A percentile compares a stretch with the other conserved stretches of the same genome.
phyloP scores from a whole-genome alignment of 2,797 vertebrate species.

The Poecile montanus region DNA sequence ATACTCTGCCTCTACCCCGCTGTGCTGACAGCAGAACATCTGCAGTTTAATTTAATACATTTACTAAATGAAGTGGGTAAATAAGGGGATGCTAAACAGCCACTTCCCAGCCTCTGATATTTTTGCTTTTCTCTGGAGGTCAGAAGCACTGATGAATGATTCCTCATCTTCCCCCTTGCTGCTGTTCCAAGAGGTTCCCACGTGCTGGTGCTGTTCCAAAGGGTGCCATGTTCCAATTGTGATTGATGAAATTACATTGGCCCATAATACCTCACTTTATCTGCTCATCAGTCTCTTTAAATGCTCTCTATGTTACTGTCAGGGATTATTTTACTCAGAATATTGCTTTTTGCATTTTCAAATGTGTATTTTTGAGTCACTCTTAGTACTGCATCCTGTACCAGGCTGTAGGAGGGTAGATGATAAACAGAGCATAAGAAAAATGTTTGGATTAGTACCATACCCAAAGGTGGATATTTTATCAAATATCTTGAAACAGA shows the following conservation, averaged over 20 bases:
- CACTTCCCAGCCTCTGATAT: constrained; percentile 62
- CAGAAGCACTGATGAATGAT: constrained; percentile 27
- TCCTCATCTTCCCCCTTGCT: not conserved
- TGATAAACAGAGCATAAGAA: not conserved
- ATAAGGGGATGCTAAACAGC: constrained; percentile 72
- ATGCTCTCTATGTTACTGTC: not conserved
- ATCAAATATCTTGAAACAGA: not conserved
- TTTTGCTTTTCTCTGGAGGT: constrained; percentile 63
- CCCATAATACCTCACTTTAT: not conserved
- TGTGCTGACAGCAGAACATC: constrained; percentile 77
- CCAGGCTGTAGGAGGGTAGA: not conserved
- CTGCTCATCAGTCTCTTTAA: constrained; percentile 31
- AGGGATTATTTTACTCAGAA: not conserved
- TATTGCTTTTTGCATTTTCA: not conserved
- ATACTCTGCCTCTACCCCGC: constrained; percentile 41
- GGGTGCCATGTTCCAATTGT: not conserved
- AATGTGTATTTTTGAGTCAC: not conserved
- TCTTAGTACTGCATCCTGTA: not conserved
- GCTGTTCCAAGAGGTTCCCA: not conserved
- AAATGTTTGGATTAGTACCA: not conserved
- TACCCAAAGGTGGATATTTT: not conserved
- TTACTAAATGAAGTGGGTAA: constrained; percentile 75
- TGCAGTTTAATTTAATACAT: constrained; percentile 80
- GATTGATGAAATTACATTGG: constrained; percentile 17
- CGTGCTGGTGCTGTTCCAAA: not conserved